phyloP scores from a whole-genome alignment of 2,888 invertebrate species.

The Xanthia togata region DNA sequence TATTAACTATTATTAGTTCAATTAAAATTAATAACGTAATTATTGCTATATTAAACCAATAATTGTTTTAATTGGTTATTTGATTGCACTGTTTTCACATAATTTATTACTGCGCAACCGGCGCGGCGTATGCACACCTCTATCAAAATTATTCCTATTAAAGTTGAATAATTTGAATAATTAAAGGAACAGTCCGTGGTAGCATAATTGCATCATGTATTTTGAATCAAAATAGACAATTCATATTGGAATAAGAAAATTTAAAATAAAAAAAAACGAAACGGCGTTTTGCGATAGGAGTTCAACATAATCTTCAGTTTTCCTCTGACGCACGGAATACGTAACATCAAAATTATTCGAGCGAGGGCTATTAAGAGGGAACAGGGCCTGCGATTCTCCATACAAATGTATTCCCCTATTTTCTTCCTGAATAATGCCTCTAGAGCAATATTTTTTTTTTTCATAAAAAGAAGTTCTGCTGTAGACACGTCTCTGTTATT shows the following conservation, averaged over 20 bases:
- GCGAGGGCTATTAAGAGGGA: too few species aligned
- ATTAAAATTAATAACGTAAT: not conserved
- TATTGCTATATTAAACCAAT: slow-evolving; percentile 1
- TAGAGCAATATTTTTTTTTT: too few species aligned
- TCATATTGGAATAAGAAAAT: not conserved
- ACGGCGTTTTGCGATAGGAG: too few species aligned
- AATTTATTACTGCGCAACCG: not conserved
- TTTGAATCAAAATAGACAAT: not conserved
- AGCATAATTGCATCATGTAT: not conserved
- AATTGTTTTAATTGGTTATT: not conserved
- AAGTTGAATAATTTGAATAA: not conserved
- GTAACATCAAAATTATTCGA: not conserved
- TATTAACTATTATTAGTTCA: not conserved
- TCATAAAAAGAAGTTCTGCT: too few species aligned
- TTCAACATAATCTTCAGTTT: not conserved
- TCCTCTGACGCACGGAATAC: not conserved
- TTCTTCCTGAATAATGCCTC: too few species aligned
- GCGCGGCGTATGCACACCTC: not conserved
- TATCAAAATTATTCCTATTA: not conserved
- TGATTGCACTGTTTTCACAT: slow-evolving; percentile 4
- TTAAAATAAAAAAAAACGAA: not conserved
- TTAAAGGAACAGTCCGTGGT: not conserved
- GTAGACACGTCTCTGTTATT: too few species aligned
- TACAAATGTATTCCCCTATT: too few species aligned
- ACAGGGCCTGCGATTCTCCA: too few species aligned